Evolutionary conservation across 2,113 vertebrate genomes (phyloP), one percentile per base, ranked within the genome.

Genomic region (Macaca mulatta): DNA sequence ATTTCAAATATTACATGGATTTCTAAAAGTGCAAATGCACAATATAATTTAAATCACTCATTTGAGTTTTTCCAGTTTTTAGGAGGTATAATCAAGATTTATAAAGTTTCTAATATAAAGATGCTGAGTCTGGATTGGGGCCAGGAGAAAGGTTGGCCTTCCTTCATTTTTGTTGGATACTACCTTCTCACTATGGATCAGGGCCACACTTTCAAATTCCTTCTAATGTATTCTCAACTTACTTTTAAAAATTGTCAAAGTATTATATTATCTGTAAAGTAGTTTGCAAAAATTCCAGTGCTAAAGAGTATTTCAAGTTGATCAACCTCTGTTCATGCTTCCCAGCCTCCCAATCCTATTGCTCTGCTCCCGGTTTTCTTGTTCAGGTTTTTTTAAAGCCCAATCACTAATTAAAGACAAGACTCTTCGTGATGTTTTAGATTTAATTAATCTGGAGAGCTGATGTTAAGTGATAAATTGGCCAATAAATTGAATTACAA

Each of bases 361-460:
- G 0, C 7, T 96, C 14, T 27, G n/a, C 13, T 61, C 23, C 16
- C n/a, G 3, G 27, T 61, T 85, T 93, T 89, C 45, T 16, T 85
- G 25, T 38, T 27, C 30, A 92, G 32, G 6, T 70, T 94, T 94
- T 89, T 52, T 88, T 83, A 87, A 70, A 52, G 40, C 20, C 25
- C 43, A 45, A 13, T 80, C 3, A 69, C 70, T 94, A 95, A 95
- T 88, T 83, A 96, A 96, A 96, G 50, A 90, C 43, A 90, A 11
- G 32, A 50, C 6, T 92, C 23, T 43, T 43, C 43, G 35, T 84
- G 45, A 95, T 96, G 17, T 20, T 92, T 84, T 86, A 83, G 6
- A 89, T 93, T 96, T 90, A 94, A 97, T 96, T 97, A 97, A 92
- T 69, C 74, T 94, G 67, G 61, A 61, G 45, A 82, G 30, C 3